Conservation (phyloP, 2,113 vertebrate genomes). For the Bubo blakistoni region DNA sequence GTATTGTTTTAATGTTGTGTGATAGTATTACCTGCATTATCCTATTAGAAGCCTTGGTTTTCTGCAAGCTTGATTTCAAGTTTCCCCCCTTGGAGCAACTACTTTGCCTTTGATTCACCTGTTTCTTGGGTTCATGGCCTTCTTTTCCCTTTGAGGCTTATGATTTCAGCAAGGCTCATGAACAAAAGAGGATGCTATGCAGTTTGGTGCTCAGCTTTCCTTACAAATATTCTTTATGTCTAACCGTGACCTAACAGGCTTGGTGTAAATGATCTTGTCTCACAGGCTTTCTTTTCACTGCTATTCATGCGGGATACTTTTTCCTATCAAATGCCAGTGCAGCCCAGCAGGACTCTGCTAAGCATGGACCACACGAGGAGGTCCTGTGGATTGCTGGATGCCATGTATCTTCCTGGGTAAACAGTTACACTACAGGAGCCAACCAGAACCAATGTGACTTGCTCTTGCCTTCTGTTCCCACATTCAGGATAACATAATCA, state of each 20-base stretch:
- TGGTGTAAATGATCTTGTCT: not conserved
- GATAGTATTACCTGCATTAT: conserved; percentile 45
- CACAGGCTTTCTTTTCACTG: not conserved
- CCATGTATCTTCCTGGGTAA: accelerated
- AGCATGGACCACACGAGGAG: not conserved
- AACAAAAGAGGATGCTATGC: not conserved
- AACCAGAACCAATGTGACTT: not conserved
- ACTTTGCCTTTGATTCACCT: conserved; percentile 40
- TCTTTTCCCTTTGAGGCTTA: conserved; percentile 21
- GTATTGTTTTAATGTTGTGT: conserved; percentile 44
- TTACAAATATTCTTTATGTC: not conserved
- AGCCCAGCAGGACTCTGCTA: not conserved
- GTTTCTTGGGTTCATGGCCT: not conserved
- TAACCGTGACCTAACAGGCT: not conserved
- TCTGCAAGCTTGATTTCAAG: not conserved
- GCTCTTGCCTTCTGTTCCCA: not conserved
- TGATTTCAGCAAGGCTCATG: not conserved
- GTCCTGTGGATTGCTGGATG: not conserved
- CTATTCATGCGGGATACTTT: not conserved
- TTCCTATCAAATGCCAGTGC: not conserved
- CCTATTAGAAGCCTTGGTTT: not conserved
- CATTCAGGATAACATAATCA: not conserved
- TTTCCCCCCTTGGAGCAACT: not conserved
- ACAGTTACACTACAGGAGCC: accelerated
- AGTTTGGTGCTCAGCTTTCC: not conserved